Base-by-base conservation (phyloP, 92 coral and sea anemone genomes). In the Umimayanthus chanpuru region DNA sequence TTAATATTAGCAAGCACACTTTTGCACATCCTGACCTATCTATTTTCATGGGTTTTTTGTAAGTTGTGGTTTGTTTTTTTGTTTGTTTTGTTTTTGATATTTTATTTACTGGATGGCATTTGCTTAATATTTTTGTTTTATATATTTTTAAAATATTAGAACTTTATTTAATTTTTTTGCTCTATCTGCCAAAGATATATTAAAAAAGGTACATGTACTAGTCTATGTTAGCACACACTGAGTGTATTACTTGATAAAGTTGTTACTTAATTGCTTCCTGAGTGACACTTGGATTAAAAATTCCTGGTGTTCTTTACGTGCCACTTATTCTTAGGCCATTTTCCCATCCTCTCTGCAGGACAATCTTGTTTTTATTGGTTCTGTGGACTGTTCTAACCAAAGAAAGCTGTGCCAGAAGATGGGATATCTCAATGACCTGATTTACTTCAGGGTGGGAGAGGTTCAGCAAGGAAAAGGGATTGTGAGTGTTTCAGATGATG, bases 381-480 rank as follows among this genome's bases (percentile, higher is more conserved):
- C 87, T 11, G 87, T 83, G 77, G 78, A 83, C 77, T 83, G 87
- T 44, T 68, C 77, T 8, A 83, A 43, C n/a, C 40, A 83, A 3
- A 21, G 64, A 67, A 32, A 83, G 21, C 58, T 83, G 40, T 83
- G 87, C 26, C 41, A 68, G n/a, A 83, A 68, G 32, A 39, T 83
- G 64, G 87, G 87, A 47, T 83, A 83, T 39, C 64, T 40, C 25
- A 83, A 68, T 70, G 87, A 83, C n/a, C 55, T 83, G 29, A n/a
- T 83, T 39, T 83, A 41, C 66, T 83, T 83, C 76, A 83, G 47
- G 73, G 77, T 76, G 20, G 32, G 53, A 12, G 78, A 83, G 6
- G 78, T 83, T n/a, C 64, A 68, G 53, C 87, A 20, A 44, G 77
- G 66, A 47, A 70, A 83, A 83, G 87, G 87, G 65, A 68, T 70